These are phyloP conservation scores for Semicossyphus pulcher DNA, from an alignment of 2,113 vertebrate species.

Conservation along the genomic window DNA sequence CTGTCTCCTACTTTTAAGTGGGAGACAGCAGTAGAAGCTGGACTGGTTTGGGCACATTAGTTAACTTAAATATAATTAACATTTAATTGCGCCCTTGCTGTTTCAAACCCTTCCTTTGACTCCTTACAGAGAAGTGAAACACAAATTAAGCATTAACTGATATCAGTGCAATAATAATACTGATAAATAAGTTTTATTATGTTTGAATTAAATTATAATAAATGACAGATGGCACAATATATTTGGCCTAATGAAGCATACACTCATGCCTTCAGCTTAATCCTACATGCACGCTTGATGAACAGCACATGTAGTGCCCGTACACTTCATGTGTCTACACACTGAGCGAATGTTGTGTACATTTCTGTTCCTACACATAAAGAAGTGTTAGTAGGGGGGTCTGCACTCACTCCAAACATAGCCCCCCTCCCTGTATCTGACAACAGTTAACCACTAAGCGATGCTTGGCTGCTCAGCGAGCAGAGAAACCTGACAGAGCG, in stretches of 20 bases:
- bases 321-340: background rate
- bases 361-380: constrained; percentile 3
- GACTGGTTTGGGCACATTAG: too few species aligned
- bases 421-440: background rate
- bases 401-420: constrained; percentile 43
- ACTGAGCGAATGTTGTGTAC: background rate
- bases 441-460: constrained; percentile 23
- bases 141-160: too few species aligned
- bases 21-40: too few species aligned
- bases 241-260: background rate
- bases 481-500: constrained; percentile 28
- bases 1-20: too few species aligned
- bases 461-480: constrained; percentile 32
- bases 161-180: background rate
- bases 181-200: background rate
- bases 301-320: background rate
- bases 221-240: constrained; percentile 3
- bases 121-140: background rate
- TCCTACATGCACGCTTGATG: background rate
- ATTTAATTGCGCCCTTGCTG: too few species aligned
- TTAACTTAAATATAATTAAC: too few species aligned
- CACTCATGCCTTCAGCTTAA: background rate
- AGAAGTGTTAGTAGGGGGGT: constrained; percentile 10
- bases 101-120: too few species aligned
- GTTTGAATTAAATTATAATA: background rate